Evolutionary conservation across 1,140 invertebrate species (phyloP), one percentile per base, ranked within the genome.

Genomic region (Propsilocerus akamusi): DNA sequence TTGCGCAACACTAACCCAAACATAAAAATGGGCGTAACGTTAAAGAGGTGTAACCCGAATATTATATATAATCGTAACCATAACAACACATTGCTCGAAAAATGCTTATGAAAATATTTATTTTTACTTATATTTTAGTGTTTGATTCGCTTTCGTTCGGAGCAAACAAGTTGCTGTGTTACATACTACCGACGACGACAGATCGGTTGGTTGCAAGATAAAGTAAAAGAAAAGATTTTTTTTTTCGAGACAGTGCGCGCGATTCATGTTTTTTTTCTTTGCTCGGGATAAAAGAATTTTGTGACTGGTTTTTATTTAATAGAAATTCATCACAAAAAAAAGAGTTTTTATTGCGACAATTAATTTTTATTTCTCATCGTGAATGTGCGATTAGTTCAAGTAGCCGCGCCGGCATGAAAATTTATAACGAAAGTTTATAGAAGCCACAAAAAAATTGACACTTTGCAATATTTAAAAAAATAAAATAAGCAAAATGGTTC

Each of bases 81-180:
- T 37, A 37, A 37, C 32, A 37, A 37, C 32, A 1, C 20, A n/a
- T 6, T 17, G 14, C 32, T 17, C n/a, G n/a, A 17, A 37, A 17
- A 37, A 17, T 7, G 32, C 32, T 37, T 37, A 41, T 41, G 34
- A 41, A 4, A 41, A 41, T 41, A 41, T 41, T 41, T 41, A 41
- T 41, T 41, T 41, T 37, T 41, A 20, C 34, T 20, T 41, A 41
- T 41, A 41, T 17, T 41, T 41, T 41, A 41, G 34, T 41, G 22
- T 41, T 41, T 41, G 14, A 20, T 41, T 41, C 34, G 34, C 34
- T 20, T 41, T 41, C 34, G 34, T 41, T 41, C 34, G 34, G 34
- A 41, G 34, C 34, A 41, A 41, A 41, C 34, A 41, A 41, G 34
- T n/a, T 41, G 34, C 34, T 41, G n/a, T 17, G 34, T 20, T 41